A percentile compares a stretch with the other conserved stretches of the same genome.
Evolutionary conservation across 2,797 vertebrate species (phyloP).

Genomic region (Micromesistius poutassou): DNA sequence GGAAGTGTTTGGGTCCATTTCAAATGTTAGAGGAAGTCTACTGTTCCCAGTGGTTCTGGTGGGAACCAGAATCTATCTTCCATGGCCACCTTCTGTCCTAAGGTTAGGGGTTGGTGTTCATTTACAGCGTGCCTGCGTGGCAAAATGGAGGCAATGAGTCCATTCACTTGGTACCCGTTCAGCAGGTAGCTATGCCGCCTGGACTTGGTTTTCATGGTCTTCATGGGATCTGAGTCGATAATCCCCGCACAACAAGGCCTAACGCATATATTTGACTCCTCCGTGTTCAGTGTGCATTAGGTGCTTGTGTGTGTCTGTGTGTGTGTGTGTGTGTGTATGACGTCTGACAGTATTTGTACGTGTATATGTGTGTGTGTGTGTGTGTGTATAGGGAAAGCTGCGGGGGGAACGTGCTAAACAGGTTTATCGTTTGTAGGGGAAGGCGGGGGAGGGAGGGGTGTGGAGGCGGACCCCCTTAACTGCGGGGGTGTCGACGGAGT

Average conservation of each 20-base stretch:
- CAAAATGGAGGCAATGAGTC: no score
- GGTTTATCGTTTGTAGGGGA: constrained; percentile 15
- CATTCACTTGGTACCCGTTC: no score
- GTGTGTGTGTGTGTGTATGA: constrained; percentile 5
- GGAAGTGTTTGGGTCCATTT: constrained; percentile 32
- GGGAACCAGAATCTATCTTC: not conserved
- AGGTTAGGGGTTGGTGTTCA: no score
- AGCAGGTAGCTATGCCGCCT: no score
- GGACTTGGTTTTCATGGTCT: no score
- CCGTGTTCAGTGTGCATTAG: not conserved
- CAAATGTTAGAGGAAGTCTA: constrained; percentile 65
- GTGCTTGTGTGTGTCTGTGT: constrained; percentile 1
- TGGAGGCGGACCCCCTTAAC: no score
- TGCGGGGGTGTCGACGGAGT: not conserved
- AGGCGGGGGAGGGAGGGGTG: no score
- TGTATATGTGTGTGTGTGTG: constrained; percentile 5
- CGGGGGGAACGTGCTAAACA: constrained; percentile 38
- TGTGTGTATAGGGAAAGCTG: constrained; percentile 11
- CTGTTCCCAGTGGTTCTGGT: constrained; percentile 48
- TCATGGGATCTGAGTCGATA: no score
- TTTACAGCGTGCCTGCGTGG: no score
- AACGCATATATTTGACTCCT: no score
- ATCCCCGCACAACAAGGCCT: no score
- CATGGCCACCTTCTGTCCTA: no score
- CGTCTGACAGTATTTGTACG: constrained; percentile 1